Base-by-base conservation (phyloP, 1,140 invertebrate genomes). In the Gonatopus flavifemur region DNA sequence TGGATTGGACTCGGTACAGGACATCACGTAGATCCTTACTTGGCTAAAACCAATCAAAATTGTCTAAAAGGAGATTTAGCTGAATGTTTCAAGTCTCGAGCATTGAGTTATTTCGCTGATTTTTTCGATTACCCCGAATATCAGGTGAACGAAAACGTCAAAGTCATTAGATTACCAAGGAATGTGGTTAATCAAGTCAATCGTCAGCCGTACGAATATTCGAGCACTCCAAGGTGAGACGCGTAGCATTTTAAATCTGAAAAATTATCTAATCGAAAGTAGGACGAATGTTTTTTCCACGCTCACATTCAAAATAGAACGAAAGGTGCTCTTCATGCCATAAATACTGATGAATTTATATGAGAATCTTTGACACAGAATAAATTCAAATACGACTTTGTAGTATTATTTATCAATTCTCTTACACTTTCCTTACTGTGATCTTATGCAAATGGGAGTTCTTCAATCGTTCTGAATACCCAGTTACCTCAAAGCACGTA, bases 61-160 rank as follows among this genome's bases (percentile, higher is more conserved):
- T 91, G 88, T 58, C 66, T 90, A 30, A 84, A 81, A 51, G 88
- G 88, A 1, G 88, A 90, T 65, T 75, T 91, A 1, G 86, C 87
- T 2, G 88, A 90, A 60, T 91, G 88, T 64, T 90, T 91, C 60
- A 91, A 90, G 64, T 89, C 86, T 0, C 82, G 85, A 55, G 88
- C 88, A 0, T 64, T 90, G 3, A 80, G 81, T 45, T 86, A 84
- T 0, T 84, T 91, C 40, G 84, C 88, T 33, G 86, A 90, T 24
- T 90, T 91, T 65, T 90, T 91, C 59, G 81, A 84, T 59, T 67
- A 81, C 48, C 51, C 68, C 5, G 62, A 67, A 22, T 82, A 83
- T 55, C 53, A 81, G 24, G 66, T 90, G 30, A 88, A 83, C 20
- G 86, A 89, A 35, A 84, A 88, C 64, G 86, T 88, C 0, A 78